phyloP scores from a whole-genome alignment of 2,888 invertebrate species.

The Drosophila mercatorum region DNA sequence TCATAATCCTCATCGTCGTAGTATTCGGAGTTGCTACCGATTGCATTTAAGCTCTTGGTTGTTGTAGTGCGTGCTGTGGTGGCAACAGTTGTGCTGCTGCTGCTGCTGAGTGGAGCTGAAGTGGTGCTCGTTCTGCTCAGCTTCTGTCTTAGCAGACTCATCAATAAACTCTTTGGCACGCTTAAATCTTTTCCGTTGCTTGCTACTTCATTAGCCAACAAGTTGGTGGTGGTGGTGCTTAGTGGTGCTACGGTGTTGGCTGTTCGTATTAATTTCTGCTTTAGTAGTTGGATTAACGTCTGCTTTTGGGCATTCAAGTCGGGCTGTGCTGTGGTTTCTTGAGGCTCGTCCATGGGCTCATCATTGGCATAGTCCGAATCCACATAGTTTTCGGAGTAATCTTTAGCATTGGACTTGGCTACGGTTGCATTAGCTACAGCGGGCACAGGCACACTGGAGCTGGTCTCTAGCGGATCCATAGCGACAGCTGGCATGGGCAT shows the following conservation, averaged over 20 bases:
- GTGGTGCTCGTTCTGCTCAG: slow-evolving; percentile 30
- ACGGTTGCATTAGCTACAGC: slow-evolving; percentile 26
- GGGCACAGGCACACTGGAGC: slow-evolving; percentile 34
- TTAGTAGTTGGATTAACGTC: slow-evolving; percentile 46
- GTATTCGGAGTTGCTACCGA: slow-evolving; percentile 23
- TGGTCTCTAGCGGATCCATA: slow-evolving; percentile 34
- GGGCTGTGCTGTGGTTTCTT: slow-evolving; percentile 5
- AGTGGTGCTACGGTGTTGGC: neutral
- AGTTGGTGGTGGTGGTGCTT: slow-evolving; percentile 21
- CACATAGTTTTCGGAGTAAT: slow-evolving; percentile 46
- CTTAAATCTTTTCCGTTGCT: slow-evolving; percentile 3
- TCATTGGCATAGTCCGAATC: slow-evolving; percentile 62
- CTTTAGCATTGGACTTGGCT: slow-evolving; percentile 6
- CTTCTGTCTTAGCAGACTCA: slow-evolving; percentile 48
- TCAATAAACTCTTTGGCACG: slow-evolving; percentile 41
- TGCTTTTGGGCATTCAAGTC: slow-evolving; percentile 39
- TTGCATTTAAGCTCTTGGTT: slow-evolving; percentile 11
- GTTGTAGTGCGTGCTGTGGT: slow-evolving; percentile 12
- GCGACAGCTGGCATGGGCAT: neutral
- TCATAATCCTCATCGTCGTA: slow-evolving; percentile 49
- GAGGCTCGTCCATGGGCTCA: slow-evolving; percentile 30
- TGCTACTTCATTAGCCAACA: slow-evolving; percentile 32
- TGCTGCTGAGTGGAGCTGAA: slow-evolving; percentile 4
- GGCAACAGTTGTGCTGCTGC: slow-evolving; percentile 8
- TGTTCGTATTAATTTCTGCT: slow-evolving; percentile 12